A percentile compares a stretch with the other conserved stretches of the same genome.
Conservation (phyloP, 2,113 vertebrate species). For the Corythaeola cristata region DNA sequence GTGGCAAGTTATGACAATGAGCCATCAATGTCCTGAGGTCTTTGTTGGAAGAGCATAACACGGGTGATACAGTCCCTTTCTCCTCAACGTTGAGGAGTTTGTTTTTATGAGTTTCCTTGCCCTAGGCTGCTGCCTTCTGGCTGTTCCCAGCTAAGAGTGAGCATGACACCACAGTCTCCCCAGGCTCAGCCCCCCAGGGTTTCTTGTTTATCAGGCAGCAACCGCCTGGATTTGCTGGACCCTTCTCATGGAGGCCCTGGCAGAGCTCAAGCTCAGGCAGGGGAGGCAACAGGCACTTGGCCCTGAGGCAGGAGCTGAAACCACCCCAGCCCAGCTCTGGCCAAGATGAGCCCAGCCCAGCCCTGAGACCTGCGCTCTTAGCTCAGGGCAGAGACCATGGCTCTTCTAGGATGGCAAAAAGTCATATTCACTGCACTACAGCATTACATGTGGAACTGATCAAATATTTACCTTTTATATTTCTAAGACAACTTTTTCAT, state of each 20-base stretch:
- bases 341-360: background rate
- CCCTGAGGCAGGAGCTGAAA: rapidly evolving
- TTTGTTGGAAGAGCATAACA: background rate
- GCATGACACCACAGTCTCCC: rapidly evolving
- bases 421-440: background rate
- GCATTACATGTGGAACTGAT: background rate
- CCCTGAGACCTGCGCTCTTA: background rate
- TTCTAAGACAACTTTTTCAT: background rate
- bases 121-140: background rate
- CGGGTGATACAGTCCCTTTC: background rate
- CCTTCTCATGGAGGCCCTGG: background rate
- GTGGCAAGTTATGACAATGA: background rate
- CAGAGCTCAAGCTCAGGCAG: background rate
- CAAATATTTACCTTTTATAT: background rate
- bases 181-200: background rate
- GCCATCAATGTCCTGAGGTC: background rate
- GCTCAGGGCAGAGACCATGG: background rate
- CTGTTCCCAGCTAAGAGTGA: background rate
- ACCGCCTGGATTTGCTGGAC: background rate
- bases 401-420: background rate
- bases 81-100: background rate
- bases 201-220: background rate
- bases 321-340: background rate
- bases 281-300: background rate
- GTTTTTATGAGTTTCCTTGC: background rate